Conservation (phyloP, 1,140 invertebrate genomes). For the Trypoxylus dichotomus region DNA sequence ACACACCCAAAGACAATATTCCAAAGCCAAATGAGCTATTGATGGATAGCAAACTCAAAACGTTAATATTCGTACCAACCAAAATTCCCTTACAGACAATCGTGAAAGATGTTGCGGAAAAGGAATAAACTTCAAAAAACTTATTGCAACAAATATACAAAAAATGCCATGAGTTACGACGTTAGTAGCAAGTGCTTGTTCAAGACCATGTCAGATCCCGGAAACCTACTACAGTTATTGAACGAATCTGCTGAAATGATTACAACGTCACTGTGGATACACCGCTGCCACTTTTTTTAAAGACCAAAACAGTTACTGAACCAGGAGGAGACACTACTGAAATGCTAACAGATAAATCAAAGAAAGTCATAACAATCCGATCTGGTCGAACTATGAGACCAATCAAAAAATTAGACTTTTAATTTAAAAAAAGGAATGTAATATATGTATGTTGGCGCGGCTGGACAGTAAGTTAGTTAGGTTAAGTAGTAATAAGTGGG, state of each 20-base stretch:
- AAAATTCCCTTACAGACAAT: constrained; percentile 61
- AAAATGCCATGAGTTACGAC: background rate
- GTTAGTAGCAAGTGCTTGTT: background rate
- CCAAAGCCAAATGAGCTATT: constrained; percentile 24
- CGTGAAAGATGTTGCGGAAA: background rate
- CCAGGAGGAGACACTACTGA: too few species aligned
- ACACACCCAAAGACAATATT: background rate
- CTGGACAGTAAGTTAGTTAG: too few species aligned
- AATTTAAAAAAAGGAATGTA: too few species aligned
- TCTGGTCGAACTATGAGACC: too few species aligned
- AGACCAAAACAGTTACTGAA: too few species aligned
- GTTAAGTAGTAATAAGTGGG: too few species aligned
- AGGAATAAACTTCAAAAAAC: background rate
- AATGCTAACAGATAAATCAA: too few species aligned
- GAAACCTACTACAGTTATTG: background rate
- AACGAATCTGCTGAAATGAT: background rate
- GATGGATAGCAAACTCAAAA: constrained; percentile 30
- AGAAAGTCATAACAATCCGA: too few species aligned
- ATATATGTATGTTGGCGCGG: too few species aligned
- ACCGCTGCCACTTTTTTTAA: too few species aligned
- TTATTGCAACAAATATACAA: background rate
- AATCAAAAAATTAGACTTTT: too few species aligned
- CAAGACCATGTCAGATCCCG: background rate
- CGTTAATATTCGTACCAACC: constrained; percentile 59
- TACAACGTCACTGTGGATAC: too few species aligned